phyloP scores from a whole-genome alignment of 1,140 invertebrate genomes.

The Camponotus pennsylvanicus region DNA sequence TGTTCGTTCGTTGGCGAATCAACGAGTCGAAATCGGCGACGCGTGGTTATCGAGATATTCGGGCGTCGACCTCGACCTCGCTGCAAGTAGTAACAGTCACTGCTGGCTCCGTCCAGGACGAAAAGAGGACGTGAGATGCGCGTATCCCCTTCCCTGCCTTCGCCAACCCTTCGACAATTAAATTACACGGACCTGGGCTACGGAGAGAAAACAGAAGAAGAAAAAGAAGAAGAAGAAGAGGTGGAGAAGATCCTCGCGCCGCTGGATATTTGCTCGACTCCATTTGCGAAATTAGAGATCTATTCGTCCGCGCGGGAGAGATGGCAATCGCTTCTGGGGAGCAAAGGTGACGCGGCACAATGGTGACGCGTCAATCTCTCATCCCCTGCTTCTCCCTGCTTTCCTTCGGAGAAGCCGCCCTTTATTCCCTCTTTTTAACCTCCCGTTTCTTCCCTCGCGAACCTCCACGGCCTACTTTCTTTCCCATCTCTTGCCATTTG shows the following conservation, averaged over 20 bases:
- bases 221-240: background rate
- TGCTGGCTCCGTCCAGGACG: background rate
- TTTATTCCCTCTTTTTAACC: slow-evolving; percentile 29
- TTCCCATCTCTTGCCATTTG: slow-evolving; percentile 35
- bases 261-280: slow-evolving; percentile 65
- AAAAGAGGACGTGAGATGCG: background rate
- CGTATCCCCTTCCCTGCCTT: background rate
- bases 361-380: slow-evolving; percentile 64
- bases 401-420: background rate
- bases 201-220: slow-evolving; percentile 25
- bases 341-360: slow-evolving; percentile 67
- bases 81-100: slow-evolving; percentile 1
- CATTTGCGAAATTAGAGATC: slow-evolving; percentile 79
- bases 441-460: slow-evolving; percentile 3
- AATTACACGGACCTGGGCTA: slow-evolving; percentile 52
- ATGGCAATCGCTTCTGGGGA: slow-evolving; percentile 64
- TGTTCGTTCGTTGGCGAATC: slow-evolving; percentile 27
- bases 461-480: slow-evolving; percentile 28
- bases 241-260: slow-evolving; percentile 18
- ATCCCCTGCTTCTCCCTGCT: background rate
- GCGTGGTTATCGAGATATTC: slow-evolving; percentile 15
- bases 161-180: slow-evolving; percentile 62
- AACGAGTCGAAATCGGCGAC: slow-evolving; percentile 7
- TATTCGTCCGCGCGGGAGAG: slow-evolving; percentile 54
- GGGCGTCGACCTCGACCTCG: background rate